Evolutionary conservation across 2,888 invertebrate species (phyloP), one percentile per base, ranked within the genome.

Genomic region (Neoscelio sp.): DNA sequence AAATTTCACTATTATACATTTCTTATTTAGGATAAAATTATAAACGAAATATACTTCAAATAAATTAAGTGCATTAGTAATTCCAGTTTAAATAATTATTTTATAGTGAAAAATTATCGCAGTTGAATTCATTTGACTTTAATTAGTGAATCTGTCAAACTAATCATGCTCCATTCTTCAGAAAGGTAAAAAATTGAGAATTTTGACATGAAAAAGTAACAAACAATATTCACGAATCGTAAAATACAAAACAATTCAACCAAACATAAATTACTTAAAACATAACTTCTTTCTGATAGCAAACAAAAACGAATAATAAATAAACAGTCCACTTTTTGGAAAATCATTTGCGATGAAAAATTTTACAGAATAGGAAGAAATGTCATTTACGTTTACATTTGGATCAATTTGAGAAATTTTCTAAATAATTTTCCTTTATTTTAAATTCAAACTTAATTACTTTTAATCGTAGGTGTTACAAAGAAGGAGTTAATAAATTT

Each of bases 101-200:
- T 58, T 28, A 12, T 35, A 12, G 35, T 12, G 35, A n/a, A 13
- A 35, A 35, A 35, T 35, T 10, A 35, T 13, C 7, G n/a, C n/a
- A n/a, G 35, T 35, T 10, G 35, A 35, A 58, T 17, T 40, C 15
- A 40, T 64, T 77, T 70, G 40, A 62, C 28, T 75, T 46, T 60
- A 58, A 50, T 12, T 40, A 28, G 5, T 54, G 10, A 67, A 67
- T 33, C 33, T 42, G 26, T 56, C 15, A 67, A 67, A 38, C 18
- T 60, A 75, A 52, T 76, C 76, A 76, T 76, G 62, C 76, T 76
- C 46, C 76, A 76, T 68, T 76, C 76, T 76, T 76, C 76, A 76
- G 76, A 76, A 76, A 76, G 76, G 76, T 76, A 76, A 76, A 76
- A 76, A 76, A 76, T 76, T 76, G 76, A 76, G 76, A 76, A 76